Percentiles rank a stretch among this genome's conserved stretches.
phyloP scores from a whole-genome alignment of 2,888 invertebrate species.

The Tachina fera region DNA sequence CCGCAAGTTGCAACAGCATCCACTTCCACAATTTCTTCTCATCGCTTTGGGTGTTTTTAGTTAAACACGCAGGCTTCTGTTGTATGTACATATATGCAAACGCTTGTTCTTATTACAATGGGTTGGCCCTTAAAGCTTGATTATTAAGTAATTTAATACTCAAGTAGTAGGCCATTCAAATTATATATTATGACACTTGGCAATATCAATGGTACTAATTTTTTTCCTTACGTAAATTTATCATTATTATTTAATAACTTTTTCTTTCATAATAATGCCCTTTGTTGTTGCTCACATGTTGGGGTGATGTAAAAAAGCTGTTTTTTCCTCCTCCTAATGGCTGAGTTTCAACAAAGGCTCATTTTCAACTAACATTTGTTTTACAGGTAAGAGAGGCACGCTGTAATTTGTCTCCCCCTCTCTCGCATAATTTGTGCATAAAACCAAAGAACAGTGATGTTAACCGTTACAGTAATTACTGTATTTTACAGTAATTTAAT shows the following conservation, averaged over 20 bases:
- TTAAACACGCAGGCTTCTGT: slow-evolving; percentile 3
- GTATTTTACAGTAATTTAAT: too few species aligned
- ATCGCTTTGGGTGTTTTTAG: background rate
- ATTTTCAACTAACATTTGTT: too few species aligned
- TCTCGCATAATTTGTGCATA: too few species aligned
- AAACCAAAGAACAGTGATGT: too few species aligned
- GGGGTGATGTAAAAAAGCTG: background rate
- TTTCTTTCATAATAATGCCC: background rate
- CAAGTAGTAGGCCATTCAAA: slow-evolving; percentile 36
- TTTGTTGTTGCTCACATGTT: background rate
- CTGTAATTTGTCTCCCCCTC: too few species aligned
- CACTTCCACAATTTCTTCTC: slow-evolving; percentile 9
- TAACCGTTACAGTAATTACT: too few species aligned
- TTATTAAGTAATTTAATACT: slow-evolving; percentile 46
- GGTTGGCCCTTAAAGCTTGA: background rate
- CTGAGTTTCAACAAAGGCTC: too few species aligned
- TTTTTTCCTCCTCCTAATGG: background rate
- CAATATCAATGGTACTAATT: background rate
- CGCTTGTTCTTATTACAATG: slow-evolving; percentile 1
- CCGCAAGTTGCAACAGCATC: slow-evolving; percentile 16
- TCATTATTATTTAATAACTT: background rate
- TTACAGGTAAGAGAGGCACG: too few species aligned
- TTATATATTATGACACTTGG: slow-evolving; percentile 57
- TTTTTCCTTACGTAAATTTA: background rate
- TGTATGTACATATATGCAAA: background rate